Conservation (phyloP, 2,113 vertebrate species). For the Myotis yumanensis region DNA sequence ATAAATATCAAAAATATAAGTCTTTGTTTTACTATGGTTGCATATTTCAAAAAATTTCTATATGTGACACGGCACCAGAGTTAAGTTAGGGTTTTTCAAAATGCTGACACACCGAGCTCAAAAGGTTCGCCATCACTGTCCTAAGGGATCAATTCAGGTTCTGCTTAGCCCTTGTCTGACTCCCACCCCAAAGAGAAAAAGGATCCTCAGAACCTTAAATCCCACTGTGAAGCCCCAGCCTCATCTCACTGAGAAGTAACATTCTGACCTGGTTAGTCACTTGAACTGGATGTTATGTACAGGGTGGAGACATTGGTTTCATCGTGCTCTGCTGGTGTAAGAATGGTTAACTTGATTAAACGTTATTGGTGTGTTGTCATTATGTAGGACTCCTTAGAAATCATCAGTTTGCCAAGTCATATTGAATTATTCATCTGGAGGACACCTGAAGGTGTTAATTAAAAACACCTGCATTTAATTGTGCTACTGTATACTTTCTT, state of each 20-base stretch:
- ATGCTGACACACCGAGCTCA: no score
- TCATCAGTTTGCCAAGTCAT: conserved; percentile 31
- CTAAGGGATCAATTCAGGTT: background rate
- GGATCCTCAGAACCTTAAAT: background rate
- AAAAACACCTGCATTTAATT: conserved; percentile 64
- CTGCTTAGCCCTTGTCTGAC: background rate
- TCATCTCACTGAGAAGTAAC: conserved; percentile 14
- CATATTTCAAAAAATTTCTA: no score
- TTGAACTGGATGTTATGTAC: background rate
- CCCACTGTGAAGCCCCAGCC: background rate
- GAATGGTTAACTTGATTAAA: conserved; percentile 58
- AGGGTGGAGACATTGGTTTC: conserved; percentile 6
- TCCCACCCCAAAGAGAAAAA: background rate
- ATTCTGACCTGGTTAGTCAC: conserved; percentile 30
- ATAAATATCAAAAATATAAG: no score
- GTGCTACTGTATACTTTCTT: background rate
- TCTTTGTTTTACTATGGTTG: no score
- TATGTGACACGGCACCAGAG: no score
- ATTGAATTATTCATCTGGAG: conserved; percentile 63
- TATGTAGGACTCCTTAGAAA: conserved; percentile 54
- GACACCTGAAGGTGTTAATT: conserved; percentile 71
- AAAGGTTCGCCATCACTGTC: no score
- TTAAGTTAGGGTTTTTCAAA: no score
- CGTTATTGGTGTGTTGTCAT: conserved; percentile 43
- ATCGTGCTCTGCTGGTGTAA: conserved; percentile 12